Evolutionary conservation across 2,888 invertebrate species (phyloP).

Genomic region (Platycnemis pennipes): DNA sequence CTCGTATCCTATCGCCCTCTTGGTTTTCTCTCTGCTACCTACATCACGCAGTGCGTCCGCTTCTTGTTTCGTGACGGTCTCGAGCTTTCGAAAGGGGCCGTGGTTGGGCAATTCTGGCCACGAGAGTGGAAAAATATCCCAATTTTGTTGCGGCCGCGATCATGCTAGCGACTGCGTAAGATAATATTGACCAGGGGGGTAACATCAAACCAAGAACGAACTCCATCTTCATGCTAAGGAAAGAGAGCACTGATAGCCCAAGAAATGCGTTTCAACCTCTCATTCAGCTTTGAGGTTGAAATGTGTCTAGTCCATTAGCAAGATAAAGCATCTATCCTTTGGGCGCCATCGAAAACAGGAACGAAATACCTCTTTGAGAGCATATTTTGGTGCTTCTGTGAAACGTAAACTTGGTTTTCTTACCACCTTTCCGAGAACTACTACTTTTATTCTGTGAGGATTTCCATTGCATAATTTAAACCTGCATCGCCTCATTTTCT

Average conservation of each 20-base stretch:
- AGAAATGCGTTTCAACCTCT: not conserved
- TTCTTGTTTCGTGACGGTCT: not conserved
- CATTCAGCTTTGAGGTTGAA: not conserved
- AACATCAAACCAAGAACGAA: not conserved
- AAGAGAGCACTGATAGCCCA: not conserved
- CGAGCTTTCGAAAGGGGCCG: not conserved
- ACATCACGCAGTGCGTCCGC: constrained; percentile 1
- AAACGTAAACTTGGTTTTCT: not conserved
- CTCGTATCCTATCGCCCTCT: not conserved
- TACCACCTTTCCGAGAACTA: not conserved
- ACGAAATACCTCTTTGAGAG: not conserved
- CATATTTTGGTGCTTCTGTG: not conserved
- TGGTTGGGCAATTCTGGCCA: not conserved
- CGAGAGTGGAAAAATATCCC: not conserved
- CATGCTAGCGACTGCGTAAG: not conserved
- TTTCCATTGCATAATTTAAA: not conserved
- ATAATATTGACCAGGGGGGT: not conserved
- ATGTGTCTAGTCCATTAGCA: not conserved
- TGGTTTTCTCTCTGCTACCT: not conserved
- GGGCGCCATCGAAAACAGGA: not conserved
- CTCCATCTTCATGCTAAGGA: not conserved
- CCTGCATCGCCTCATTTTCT: not conserved
- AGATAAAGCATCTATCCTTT: not conserved
- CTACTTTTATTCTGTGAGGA: not conserved
- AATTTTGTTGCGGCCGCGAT: not conserved